Evolutionary conservation across 2,888 invertebrate genomes (phyloP).

Genomic region (Cetonia aurata): DNA sequence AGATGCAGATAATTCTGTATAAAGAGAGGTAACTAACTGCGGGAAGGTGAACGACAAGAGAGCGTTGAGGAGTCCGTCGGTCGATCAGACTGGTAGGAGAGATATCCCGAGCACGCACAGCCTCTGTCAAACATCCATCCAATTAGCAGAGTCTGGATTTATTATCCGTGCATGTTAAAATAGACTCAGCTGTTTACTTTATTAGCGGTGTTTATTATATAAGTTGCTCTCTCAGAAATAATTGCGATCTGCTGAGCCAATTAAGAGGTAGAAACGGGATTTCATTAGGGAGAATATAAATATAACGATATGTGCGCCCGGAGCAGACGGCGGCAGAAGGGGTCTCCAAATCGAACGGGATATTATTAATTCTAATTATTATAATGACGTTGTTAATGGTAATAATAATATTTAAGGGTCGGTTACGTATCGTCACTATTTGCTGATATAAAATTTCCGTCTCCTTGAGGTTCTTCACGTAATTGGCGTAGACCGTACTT

Average conservation of each 20-base stretch:
- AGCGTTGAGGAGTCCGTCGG: slow-evolving; percentile 6
- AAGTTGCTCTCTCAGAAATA: slow-evolving; percentile 60
- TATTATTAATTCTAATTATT: no score
- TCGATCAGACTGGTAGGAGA: slow-evolving; percentile 29
- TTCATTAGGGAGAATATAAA: slow-evolving; percentile 56
- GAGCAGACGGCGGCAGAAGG: slow-evolving; percentile 1
- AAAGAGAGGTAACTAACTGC: slow-evolving; percentile 31
- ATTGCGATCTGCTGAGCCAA: slow-evolving; percentile 62
- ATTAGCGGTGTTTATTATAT: slow-evolving; percentile 63
- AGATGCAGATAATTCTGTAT: slow-evolving; percentile 31
- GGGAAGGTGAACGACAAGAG: slow-evolving; percentile 25
- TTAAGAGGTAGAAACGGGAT: slow-evolving; percentile 57
- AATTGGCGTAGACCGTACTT: slow-evolving; percentile 33
- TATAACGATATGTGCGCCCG: slow-evolving; percentile 3
- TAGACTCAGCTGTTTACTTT: slow-evolving; percentile 61
- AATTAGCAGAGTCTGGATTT: slow-evolving; percentile 65
- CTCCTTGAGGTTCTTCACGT: slow-evolving; percentile 29
- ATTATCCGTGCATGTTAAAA: slow-evolving; percentile 57
- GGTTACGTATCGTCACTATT: slow-evolving; percentile 16
- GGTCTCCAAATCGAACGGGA: not conserved
- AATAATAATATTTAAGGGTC: slow-evolving; percentile 14
- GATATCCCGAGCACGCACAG: slow-evolving; percentile 53
- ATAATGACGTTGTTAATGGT: no score
- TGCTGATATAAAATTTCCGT: slow-evolving; percentile 24
- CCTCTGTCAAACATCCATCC: slow-evolving; percentile 66